Percentiles rank a stretch among this genome's conserved stretches.
Evolutionary conservation across 2,797 vertebrate genomes (phyloP).

Genomic region (Stomatorhinus walkeri): DNA sequence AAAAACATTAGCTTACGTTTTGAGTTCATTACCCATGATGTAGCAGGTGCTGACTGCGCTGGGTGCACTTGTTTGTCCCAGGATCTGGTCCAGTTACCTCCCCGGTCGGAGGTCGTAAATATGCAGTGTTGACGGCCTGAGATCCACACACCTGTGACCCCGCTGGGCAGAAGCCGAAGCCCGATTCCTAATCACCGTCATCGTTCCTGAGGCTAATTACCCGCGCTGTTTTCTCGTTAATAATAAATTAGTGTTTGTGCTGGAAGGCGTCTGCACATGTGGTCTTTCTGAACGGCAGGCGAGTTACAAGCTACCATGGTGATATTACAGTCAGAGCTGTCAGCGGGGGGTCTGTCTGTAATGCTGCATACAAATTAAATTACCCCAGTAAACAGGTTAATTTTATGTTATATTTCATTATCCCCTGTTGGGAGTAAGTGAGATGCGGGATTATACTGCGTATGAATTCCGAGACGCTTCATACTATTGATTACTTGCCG

Average conservation of each 20-base stretch:
- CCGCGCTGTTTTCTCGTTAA: background rate
- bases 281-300: background rate
- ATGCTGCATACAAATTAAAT: background rate
- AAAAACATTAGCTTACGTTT: background rate
- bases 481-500: background rate
- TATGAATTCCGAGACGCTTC: background rate
- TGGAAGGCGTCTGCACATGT: background rate
- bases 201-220: background rate
- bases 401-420: background rate
- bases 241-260: constrained; percentile 2
- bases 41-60: background rate
- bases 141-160: constrained; percentile 9
- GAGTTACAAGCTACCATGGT: background rate
- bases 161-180: background rate
- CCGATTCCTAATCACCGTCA: background rate
- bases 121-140: background rate
- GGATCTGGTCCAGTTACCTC: background rate
- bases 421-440: background rate
- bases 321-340: background rate
- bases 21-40: background rate
- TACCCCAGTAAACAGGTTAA: background rate
- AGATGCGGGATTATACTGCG: background rate
- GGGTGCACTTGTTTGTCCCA: background rate
- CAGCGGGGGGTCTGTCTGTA: background rate
- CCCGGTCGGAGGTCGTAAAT: background rate